Base-by-base conservation (phyloP, 2,113 vertebrate genomes). In the Elephas maximus region DNA sequence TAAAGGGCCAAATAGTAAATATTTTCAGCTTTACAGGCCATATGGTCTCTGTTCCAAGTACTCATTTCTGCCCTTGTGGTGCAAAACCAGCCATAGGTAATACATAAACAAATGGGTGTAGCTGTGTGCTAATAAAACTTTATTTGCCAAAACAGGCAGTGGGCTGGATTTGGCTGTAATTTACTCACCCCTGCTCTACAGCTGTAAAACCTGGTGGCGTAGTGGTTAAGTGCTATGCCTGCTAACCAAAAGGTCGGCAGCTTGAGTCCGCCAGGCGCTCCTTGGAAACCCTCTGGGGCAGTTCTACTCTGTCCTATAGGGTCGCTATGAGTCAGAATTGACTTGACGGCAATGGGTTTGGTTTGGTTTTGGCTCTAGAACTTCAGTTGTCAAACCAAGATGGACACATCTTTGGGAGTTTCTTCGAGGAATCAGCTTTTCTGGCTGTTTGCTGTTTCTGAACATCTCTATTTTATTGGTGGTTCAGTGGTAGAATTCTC, bases 121-220 rank as follows among this genome's bases (percentile, higher is more conserved):
- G 14, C 33, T 17, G 44, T 65, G 84, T 89, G 44, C 8, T 33
- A 90, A 65, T 73, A 63, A 77, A 89, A 57, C 53, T 78, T 85
- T 78, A 44, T 81, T 86, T 87, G 4, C 62, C 77, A 69, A 84
- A 24, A 57, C 71, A 48, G 2, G 14, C 12, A 18, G 24, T 0
- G 4, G 28, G 33, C 30, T 1, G 0, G 37, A 5, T 20, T 2
- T 2, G 6, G 17, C 41, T 2, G 8, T 12, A 18, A 2, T 26
- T 10, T 41, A 26, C 51, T 0, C 12, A 33, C 12, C 2, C 23
- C 12, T 69, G 3, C 71, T 85, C 88, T 23, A 48, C 30, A 33
- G 28, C 20, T 80, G 48, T 33, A 8, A 80, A 80, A 53, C 28
- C 28, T 37, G 37, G 37, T 37, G 37, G 37, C 2, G 37, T 37